A percentile compares a stretch with the other conserved stretches of the same genome.
These are phyloP conservation scores for Neomicropteryx cornuta DNA, from an alignment of 1,140 invertebrate genomes.

Conservation along the genomic window DNA sequence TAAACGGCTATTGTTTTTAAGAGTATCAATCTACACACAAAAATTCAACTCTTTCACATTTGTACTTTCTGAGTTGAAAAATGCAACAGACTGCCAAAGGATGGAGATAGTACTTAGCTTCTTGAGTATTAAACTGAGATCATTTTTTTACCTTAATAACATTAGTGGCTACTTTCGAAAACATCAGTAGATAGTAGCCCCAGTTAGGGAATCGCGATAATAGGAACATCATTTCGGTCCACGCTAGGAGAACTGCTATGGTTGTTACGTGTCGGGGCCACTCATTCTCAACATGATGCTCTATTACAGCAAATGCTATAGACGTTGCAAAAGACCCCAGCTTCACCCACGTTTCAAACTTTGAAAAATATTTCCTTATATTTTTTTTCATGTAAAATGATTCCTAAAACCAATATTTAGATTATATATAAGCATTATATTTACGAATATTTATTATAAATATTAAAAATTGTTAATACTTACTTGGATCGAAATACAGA, in stretches of 20 bases:
- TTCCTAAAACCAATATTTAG: slow-evolving; percentile 31
- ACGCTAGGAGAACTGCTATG: slow-evolving; percentile 35
- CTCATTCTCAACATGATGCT: slow-evolving; percentile 15
- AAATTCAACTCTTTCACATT: too few species aligned
- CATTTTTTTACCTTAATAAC: slow-evolving; percentile 34
- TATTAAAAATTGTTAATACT: slow-evolving; percentile 6
- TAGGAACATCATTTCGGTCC: slow-evolving; percentile 42
- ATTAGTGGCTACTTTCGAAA: slow-evolving; percentile 37
- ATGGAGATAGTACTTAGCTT: too few species aligned
- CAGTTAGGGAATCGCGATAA: slow-evolving; percentile 40
- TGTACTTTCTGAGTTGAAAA: too few species aligned
- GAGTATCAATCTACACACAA: too few species aligned
- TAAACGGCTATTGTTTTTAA: too few species aligned
- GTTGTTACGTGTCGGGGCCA: slow-evolving; percentile 41
- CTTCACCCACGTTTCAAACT: slow-evolving; percentile 38
- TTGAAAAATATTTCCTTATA: slow-evolving; percentile 29
- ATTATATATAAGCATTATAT: slow-evolving; percentile 3
- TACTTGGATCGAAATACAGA: slow-evolving; percentile 28
- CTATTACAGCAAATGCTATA: slow-evolving; percentile 20
- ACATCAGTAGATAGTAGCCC: slow-evolving; percentile 42
- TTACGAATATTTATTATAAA: slow-evolving; percentile 7
- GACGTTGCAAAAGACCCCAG: slow-evolving; percentile 26
- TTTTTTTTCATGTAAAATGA: slow-evolving; percentile 31
- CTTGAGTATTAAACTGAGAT: too few species aligned
- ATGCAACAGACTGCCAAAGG: too few species aligned